Conservation (phyloP, 2,797 vertebrate genomes). For the Tolypeutes matacus region DNA sequence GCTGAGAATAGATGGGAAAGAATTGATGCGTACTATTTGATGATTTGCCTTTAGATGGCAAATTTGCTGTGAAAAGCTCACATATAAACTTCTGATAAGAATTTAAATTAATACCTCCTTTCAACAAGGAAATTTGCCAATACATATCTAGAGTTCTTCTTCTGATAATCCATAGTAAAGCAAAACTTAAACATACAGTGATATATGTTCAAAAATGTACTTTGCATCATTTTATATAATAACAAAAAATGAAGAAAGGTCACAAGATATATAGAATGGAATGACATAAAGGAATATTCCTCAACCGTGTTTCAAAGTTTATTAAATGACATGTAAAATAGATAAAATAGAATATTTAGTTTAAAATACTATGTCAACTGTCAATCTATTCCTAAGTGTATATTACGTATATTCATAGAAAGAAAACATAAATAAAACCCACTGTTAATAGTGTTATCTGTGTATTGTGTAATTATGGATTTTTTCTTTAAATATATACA, state of each 20-base stretch:
- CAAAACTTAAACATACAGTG: neutral
- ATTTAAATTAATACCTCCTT: neutral
- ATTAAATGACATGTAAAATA: neutral
- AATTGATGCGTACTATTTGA: neutral
- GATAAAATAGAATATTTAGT: neutral
- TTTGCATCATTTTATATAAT: neutral
- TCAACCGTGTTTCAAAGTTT: neutral
- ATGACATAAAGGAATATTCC: neutral
- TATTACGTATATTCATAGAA: neutral
- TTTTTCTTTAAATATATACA: neutral
- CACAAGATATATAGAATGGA: neutral
- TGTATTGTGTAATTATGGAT: neutral
- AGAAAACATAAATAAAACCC: neutral
- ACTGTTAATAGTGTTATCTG: neutral
- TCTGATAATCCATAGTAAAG: neutral
- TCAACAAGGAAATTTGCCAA: neutral
- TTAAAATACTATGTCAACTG: neutral
- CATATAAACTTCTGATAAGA: neutral
- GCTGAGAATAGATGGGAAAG: neutral
- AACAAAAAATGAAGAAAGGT: neutral
- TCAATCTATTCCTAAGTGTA: neutral
- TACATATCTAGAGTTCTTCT: neutral
- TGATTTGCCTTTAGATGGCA: slow-evolving; percentile 33
- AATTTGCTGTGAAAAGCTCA: neutral
- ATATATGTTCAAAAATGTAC: neutral